Percentiles rank a stretch among this genome's conserved stretches.
phyloP scores from a whole-genome alignment of 2,888 invertebrate species.

The Noctua pronuba region DNA sequence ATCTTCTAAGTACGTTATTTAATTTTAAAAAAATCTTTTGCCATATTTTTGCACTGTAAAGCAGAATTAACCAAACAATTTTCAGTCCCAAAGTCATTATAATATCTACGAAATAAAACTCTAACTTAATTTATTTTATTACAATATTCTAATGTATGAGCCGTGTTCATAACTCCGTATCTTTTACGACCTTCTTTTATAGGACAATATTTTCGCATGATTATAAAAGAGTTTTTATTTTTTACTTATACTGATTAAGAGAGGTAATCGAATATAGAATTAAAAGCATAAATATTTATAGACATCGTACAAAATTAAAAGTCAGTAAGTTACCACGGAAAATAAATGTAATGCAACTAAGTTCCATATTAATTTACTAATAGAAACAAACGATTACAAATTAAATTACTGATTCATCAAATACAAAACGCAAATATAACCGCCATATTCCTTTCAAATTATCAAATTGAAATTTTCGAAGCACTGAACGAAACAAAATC shows the following conservation, averaged over 20 bases:
- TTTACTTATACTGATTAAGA: background rate
- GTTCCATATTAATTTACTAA: background rate
- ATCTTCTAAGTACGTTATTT: background rate
- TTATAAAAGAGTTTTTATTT: slow-evolving; percentile 10
- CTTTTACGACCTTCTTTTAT: slow-evolving; percentile 39
- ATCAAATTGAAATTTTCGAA: slow-evolving; percentile 34
- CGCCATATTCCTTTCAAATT: slow-evolving; percentile 6
- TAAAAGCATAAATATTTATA: too few relatives aligned
- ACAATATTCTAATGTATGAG: slow-evolving; percentile 29
- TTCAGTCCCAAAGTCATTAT: background rate
- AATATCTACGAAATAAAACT: slow-evolving; percentile 29
- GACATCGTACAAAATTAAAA: too few relatives aligned
- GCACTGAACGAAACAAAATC: slow-evolving; percentile 20
- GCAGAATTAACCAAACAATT: background rate
- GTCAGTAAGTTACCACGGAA: too few relatives aligned
- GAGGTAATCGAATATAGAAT: background rate
- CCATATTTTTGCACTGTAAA: background rate
- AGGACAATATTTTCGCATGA: slow-evolving; percentile 15
- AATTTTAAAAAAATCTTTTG: background rate
- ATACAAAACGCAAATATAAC: slow-evolving; percentile 7
- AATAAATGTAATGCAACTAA: background rate
- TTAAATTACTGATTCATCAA: background rate
- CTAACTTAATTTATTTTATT: slow-evolving; percentile 39
- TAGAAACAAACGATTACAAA: background rate
- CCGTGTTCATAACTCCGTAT: slow-evolving; percentile 16